These are phyloP conservation scores for Steinernema feltiae DNA, from an alignment of 1,140 invertebrate species.

Conservation along the genomic window DNA sequence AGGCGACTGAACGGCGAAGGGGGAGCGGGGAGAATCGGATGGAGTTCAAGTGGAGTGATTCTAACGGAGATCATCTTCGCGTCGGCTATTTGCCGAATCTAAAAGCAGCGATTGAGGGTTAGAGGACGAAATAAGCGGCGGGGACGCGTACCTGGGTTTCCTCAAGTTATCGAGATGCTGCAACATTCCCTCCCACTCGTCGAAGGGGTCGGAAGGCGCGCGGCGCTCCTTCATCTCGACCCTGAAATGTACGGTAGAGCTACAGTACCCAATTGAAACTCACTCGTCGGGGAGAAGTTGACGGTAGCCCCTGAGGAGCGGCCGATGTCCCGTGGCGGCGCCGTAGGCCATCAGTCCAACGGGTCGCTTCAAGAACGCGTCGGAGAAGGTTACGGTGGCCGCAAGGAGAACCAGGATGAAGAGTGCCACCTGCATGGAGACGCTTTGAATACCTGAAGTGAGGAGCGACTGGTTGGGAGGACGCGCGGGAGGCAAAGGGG, in stretches of 20 bases:
- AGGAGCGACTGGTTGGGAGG: not conserved
- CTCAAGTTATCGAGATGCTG: not conserved
- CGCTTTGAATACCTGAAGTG: not conserved
- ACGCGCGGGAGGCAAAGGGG: not conserved
- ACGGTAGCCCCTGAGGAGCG: not conserved
- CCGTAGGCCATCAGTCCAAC: not conserved
- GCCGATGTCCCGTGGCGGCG: not conserved
- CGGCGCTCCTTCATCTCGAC: constrained; percentile 8
- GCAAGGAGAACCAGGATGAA: not conserved
- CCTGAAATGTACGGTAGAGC: not conserved
- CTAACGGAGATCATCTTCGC: too few relatives aligned
- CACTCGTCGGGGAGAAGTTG: not conserved
- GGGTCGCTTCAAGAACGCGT: not conserved
- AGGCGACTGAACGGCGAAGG: too few relatives aligned
- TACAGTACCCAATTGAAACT: not conserved
- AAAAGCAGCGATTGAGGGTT: not conserved
- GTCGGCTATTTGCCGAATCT: not conserved
- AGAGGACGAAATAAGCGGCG: not conserved
- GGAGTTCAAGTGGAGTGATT: too few relatives aligned
- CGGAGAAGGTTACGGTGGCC: not conserved
- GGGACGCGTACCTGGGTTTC: not conserved
- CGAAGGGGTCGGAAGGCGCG: not conserved
- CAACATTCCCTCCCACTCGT: not conserved
- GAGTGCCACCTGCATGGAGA: constrained; percentile 7
- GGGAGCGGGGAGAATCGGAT: not conserved